A percentile compares a stretch with the other conserved stretches of the same genome.
Evolutionary conservation across 2,888 invertebrate genomes (phyloP).

Genomic region (Antitype chi): DNA sequence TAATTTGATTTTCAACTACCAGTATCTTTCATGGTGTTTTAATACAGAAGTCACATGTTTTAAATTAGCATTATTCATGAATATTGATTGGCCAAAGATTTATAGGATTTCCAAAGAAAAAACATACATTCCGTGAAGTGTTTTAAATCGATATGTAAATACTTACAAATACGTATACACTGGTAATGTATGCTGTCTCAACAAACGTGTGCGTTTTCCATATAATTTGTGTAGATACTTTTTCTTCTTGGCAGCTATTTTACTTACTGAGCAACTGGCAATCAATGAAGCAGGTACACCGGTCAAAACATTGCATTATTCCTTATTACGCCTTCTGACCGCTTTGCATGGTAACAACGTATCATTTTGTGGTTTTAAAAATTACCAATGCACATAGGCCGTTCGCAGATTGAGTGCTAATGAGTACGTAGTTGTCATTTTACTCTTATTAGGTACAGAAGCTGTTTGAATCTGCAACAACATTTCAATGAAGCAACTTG

Average conservation of each 20-base stretch:
- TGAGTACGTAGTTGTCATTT: conserved; percentile 16
- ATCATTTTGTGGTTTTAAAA: conserved; percentile 34
- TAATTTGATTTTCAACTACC: conserved; percentile 27
- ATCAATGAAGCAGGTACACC: conserved; percentile 7
- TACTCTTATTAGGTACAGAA: conserved; percentile 1
- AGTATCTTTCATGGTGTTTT: conserved; percentile 34
- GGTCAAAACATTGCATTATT: conserved; percentile 38
- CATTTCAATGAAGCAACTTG: not conserved
- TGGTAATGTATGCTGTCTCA: conserved; percentile 39
- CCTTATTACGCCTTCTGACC: conserved; percentile 29
- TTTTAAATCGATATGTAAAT: conserved; percentile 60
- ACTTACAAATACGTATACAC: conserved; percentile 38
- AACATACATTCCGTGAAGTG: conserved; percentile 58
- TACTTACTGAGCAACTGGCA: not conserved
- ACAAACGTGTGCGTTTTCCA: conserved; percentile 21
- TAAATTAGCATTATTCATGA: conserved; percentile 55
- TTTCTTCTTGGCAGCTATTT: conserved; percentile 16
- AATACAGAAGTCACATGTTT: conserved; percentile 51
- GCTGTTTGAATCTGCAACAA: not conserved
- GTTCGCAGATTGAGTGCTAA: conserved; percentile 21
- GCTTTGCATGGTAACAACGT: conserved; percentile 26
- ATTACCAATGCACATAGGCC: conserved; percentile 34
- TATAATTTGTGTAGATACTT: conserved; percentile 14
- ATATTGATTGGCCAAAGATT: conserved; percentile 57
- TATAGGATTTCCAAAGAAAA: conserved; percentile 59